phyloP scores from a whole-genome alignment of 2,888 invertebrate genomes.

The Drosophila longiperda region DNA sequence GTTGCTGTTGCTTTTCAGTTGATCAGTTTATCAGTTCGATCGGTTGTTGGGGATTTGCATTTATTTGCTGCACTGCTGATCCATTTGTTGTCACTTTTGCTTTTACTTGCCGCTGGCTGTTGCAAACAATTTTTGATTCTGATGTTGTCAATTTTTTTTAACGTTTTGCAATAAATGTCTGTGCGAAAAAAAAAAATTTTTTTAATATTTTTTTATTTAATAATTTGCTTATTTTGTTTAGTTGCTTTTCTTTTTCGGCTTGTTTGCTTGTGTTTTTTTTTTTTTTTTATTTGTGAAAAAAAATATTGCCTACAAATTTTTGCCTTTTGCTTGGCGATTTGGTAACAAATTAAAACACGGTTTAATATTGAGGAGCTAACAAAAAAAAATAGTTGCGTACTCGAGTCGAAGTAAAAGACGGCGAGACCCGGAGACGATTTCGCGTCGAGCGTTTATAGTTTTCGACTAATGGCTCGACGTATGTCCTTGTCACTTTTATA shows the following conservation, averaged over 20 bases:
- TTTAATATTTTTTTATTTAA: neutral
- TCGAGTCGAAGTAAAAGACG: conserved; percentile 56
- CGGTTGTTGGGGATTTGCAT: neutral
- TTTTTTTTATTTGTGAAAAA: neutral
- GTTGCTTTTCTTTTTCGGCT: neutral
- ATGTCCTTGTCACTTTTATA: conserved; percentile 86
- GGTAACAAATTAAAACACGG: conserved; percentile 21
- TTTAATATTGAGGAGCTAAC: conserved; percentile 18
- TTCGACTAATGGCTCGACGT: conserved; percentile 85
- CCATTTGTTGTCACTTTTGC: conserved; percentile 71
- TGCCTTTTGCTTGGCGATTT: conserved; percentile 22
- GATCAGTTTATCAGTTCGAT: neutral
- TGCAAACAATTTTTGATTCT: neutral
- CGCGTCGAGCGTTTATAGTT: conserved; percentile 85
- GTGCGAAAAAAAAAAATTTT: conserved; percentile 22
- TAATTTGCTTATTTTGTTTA: neutral
- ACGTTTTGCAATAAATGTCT: neutral
- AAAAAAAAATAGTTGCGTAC: conserved; percentile 57
- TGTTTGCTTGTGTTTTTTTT: neutral
- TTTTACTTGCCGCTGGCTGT: conserved; percentile 44
- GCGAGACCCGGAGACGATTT: conserved; percentile 82
- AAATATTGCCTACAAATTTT: conserved; percentile 20
- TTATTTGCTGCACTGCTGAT: conserved; percentile 46
- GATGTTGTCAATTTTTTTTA: neutral
- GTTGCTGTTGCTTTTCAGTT: neutral